Percentiles rank a stretch among this genome's conserved stretches.
Conservation (phyloP, 2,888 invertebrate species). For the Cryptosula pallasiana region DNA sequence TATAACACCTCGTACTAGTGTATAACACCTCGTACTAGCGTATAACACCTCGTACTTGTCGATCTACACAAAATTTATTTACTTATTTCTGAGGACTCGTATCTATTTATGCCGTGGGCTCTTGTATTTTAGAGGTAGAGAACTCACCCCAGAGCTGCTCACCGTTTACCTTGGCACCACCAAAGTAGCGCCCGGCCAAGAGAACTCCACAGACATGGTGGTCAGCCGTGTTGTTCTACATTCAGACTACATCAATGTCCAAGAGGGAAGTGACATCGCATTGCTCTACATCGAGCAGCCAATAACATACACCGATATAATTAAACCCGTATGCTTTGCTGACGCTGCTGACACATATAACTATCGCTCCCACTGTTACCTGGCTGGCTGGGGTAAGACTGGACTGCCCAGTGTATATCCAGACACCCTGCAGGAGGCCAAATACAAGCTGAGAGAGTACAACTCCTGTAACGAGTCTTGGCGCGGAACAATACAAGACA, state of each 20-base stretch:
- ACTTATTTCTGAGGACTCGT: too few species aligned
- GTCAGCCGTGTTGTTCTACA: constrained; percentile 25
- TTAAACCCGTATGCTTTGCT: constrained; percentile 42
- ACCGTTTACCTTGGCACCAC: constrained; percentile 34
- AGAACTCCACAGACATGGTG: not conserved
- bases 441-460: constrained; percentile 27
- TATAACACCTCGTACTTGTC: too few species aligned
- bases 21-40: too few species aligned
- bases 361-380: constrained; percentile 33
- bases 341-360: constrained; percentile 29
- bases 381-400: constrained; percentile 36
- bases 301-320: constrained; percentile 34
- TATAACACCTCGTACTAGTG: too few species aligned
- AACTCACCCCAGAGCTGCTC: constrained; percentile 28
- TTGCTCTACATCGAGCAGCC: constrained; percentile 34
- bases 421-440: constrained; percentile 37
- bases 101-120: not conserved
- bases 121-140: constrained; percentile 29
- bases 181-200: constrained; percentile 27
- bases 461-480: not conserved
- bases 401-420: constrained; percentile 30
- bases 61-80: too few species aligned
- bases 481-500: not conserved
- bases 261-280: constrained; percentile 35
- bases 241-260: constrained; percentile 23